These are phyloP conservation scores for Drosophila nannoptera DNA, from an alignment of 1,140 invertebrate genomes.

Conservation along the genomic window DNA sequence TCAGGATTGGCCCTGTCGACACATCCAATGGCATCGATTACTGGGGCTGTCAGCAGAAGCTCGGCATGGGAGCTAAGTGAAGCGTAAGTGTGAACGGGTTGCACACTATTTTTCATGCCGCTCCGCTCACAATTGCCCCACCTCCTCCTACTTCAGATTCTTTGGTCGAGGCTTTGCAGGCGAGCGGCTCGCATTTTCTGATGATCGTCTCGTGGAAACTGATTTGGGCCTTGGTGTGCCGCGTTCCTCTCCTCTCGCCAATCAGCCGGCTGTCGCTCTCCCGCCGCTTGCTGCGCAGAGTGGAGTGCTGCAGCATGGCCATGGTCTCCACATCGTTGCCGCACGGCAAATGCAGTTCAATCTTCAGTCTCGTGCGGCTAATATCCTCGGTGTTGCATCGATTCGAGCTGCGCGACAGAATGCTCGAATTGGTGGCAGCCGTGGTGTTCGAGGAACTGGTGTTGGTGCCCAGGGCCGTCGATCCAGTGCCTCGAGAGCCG, in stretches of 20 bases:
- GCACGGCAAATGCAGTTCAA: conserved; percentile 68
- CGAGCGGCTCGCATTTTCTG: no score
- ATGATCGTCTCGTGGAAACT: conserved; percentile 62
- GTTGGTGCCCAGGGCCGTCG: conserved; percentile 57
- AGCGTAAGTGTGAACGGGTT: conserved; percentile 75
- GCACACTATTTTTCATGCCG: conserved; percentile 55
- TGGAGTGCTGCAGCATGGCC: conserved; percentile 67
- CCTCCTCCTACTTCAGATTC: not conserved
- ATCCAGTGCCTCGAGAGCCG: conserved; percentile 42
- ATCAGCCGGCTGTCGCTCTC: conserved; percentile 52
- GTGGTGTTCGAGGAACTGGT: conserved; percentile 64
- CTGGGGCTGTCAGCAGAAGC: conserved; percentile 38
- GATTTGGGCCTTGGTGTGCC: conserved; percentile 60
- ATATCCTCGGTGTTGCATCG: conserved; percentile 69
- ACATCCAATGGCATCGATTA: conserved; percentile 69
- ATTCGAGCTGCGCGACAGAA: conserved; percentile 71
- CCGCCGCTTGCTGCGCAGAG: conserved; percentile 31
- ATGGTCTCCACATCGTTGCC: conserved; percentile 68
- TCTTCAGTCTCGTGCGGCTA: conserved; percentile 64
- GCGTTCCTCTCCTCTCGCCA: conserved; percentile 30
- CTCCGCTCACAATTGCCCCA: not conserved
- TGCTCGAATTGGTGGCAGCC: conserved; percentile 65
- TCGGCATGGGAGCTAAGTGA: conserved; percentile 59
- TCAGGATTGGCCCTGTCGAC: conserved; percentile 44
- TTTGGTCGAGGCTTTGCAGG: not conserved